Evolutionary conservation across 2,888 invertebrate species (phyloP), one percentile per base, ranked within the genome.

Genomic region (Latheticus oryzae): DNA sequence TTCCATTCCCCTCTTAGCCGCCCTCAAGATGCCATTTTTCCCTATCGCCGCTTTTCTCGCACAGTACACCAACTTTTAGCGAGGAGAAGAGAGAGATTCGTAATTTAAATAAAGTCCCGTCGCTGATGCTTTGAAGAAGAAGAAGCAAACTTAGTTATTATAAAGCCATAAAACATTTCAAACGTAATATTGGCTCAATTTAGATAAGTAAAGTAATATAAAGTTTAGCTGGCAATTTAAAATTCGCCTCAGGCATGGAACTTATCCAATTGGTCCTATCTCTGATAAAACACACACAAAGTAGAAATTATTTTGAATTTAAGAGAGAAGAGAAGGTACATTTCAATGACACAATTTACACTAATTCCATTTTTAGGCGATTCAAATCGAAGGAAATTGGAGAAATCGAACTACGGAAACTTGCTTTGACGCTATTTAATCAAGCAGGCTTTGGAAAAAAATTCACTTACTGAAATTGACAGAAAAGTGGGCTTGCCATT

Each of bases 121-220:
- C 2, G 21, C 48, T 19, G n/a, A n/a, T 21, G 38, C 38, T 55
- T 55, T 55, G 47, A 37, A 56, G 33, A 58, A 59, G 63, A 67
- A 65, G 67, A 65, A 67, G 60, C 65, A 66, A 71, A 67, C 67
- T 69, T 67, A 62, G 70, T 74, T 73, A 73, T 73, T 73, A 72
- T 71, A 70, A 71, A 71, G 72, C 73, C 67, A 72, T 75, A 75
- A 76, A 76, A 74, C 75, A 74, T 75, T 73, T 64, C 69, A 69
- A 73, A 69, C 69, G 73, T 70, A 75, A 76, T 76, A 76, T 75
- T 73, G 74, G 75, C 73, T 75, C 76, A 75, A 78, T 78, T 76
- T 77, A 78, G 78, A 78, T 78, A 78, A 78, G 77, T 78, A 75
- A 76, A 77, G 76, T 76, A 76, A 77, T 76, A 75, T 75, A 76